A percentile compares a stretch with the other conserved stretches of the same genome.
Conservation (phyloP, 1,140 invertebrate species). For the Gryllus bimaculatus region DNA sequence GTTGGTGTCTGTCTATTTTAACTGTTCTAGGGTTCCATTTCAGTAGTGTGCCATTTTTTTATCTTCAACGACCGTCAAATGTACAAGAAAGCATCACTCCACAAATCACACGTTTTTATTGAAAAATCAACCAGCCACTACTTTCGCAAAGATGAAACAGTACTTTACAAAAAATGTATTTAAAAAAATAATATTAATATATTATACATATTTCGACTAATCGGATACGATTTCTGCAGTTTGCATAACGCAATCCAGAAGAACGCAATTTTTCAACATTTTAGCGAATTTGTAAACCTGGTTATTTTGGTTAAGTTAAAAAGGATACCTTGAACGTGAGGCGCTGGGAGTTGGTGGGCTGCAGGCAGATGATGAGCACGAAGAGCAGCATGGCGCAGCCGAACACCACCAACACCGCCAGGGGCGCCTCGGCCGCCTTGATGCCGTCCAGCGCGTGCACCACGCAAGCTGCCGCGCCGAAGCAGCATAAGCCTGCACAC, state of each 20-base stretch:
- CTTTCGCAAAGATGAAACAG: too few relatives aligned
- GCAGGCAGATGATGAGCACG: not conserved
- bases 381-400: not conserved
- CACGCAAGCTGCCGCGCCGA: not conserved
- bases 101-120: too few relatives aligned
- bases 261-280: slow-evolving; percentile 21
- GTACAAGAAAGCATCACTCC: too few relatives aligned
- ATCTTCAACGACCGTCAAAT: too few relatives aligned
- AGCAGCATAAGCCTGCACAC: not conserved
- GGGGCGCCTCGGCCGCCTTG: not conserved
- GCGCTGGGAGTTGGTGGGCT: not conserved
- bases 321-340: slow-evolving; percentile 5
- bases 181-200: too few relatives aligned
- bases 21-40: too few relatives aligned
- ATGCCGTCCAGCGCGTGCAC: not conserved
- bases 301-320: not conserved
- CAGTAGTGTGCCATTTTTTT: too few relatives aligned
- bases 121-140: too few relatives aligned
- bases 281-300: not conserved
- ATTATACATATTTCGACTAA: too few relatives aligned
- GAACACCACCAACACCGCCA: not conserved
- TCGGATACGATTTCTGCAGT: too few relatives aligned
- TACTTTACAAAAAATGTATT: too few relatives aligned
- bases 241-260: not conserved
- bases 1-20: too few relatives aligned